A percentile compares a stretch with the other conserved stretches of the same genome.
These are phyloP conservation scores for Aurelia sp. DNA, from an alignment of 30 jellyfish, hydroid and myxozoan species.

Conservation along the genomic window DNA sequence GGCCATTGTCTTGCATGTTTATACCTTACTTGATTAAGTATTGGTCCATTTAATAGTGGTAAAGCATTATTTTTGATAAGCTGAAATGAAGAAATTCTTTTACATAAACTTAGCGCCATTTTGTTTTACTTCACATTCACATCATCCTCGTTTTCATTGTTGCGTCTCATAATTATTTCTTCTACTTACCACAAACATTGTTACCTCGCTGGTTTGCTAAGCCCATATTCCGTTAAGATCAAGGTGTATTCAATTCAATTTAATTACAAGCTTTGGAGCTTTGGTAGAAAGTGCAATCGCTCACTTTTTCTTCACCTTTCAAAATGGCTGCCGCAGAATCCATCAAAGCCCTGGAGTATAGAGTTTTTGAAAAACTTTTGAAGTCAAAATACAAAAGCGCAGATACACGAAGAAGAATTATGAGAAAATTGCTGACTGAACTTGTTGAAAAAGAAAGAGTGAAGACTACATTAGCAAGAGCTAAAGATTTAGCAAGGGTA, in stretches of 20 bases:
- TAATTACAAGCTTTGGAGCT: too few species aligned
- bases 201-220: too few species aligned
- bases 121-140: not conserved
- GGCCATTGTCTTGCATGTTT: slow-evolving; percentile 41
- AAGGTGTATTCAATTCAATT: too few species aligned
- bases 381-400: slow-evolving; percentile 59
- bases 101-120: slow-evolving; percentile 24
- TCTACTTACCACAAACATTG: too few species aligned
- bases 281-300: not conserved
- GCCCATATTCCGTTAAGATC: too few species aligned
- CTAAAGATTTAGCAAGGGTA: slow-evolving; percentile 82
- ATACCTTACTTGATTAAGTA: slow-evolving; percentile 37
- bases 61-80: not conserved
- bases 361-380: slow-evolving; percentile 78
- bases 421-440: slow-evolving; percentile 57
- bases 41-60: not conserved
- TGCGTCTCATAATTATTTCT: too few species aligned
- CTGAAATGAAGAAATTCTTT: not conserved
- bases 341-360: slow-evolving; percentile 39
- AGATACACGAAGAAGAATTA: slow-evolving; percentile 52
- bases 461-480: slow-evolving; percentile 72
- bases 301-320: not conserved
- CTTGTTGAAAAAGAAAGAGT: slow-evolving; percentile 86
- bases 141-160: too few species aligned
- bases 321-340: slow-evolving; percentile 73